Base-by-base conservation (phyloP, 2,113 vertebrate genomes). In the Uria aalge region DNA sequence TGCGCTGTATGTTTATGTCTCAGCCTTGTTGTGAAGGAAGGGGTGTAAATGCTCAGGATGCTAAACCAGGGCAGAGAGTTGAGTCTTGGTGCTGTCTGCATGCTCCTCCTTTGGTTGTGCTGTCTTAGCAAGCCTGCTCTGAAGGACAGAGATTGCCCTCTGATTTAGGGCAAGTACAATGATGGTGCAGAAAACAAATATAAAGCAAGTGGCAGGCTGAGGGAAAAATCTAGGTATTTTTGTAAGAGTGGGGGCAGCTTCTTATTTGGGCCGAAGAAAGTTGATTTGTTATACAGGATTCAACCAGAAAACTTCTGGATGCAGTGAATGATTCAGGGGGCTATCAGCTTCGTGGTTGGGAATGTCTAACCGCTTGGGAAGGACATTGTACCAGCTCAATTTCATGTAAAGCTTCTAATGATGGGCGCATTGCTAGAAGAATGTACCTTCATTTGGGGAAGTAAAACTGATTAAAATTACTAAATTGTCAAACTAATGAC, bases 231-330 rank as follows among this genome's bases (percentile, higher is more conserved):
- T 30, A 50, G 4, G 0, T 1, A 17, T 47, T 69, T 50, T 57
- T 78, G 27, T 10, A 26, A 36, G 18, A 1, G 3, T 6, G 5
- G 8, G 1, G 6, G 2, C 17, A 34, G 2, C 11, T 73, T 40
- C 67, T 69, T 73, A 12, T 48, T 59, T 29, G 7, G 12, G 6
- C 21, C 2, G 1, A 38, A 20, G 3, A 20, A 68, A 64, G 20
- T 43, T 48, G 10, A 5, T 67, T 45, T 64, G 4, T 55, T 82
- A 24, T 9, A 13, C 20, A 13, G 6, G 3, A 15, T 79, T 91
- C 21, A 72, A 27, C 6, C 11, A 45, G 41, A 60, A 87, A 63
- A 48, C 13, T 62, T 73, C 3, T 15, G 2, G 26, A 38, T 80
- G 15, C 12, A 36, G 11, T 80, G 15, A 11, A 67, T 48, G 24